Evolutionary conservation across 2,888 invertebrate species (phyloP).

Genomic region (Chrysomela aeneicollis): DNA sequence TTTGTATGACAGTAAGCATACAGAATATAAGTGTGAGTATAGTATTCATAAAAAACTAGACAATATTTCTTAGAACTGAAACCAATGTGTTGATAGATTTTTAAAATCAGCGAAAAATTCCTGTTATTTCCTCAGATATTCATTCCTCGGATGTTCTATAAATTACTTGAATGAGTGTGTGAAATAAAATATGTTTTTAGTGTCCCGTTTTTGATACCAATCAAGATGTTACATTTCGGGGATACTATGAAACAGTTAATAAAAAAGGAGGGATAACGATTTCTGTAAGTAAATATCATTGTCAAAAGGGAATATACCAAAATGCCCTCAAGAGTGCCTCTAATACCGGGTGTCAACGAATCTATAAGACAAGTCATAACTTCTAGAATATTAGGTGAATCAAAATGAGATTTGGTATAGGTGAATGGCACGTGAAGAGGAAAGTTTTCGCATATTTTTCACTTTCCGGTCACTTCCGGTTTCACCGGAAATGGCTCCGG

Average conservation of each 20-base stretch:
- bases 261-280: conserved; percentile 80
- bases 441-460: too few species aligned
- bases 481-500: too few species aligned
- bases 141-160: not conserved
- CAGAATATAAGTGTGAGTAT: conserved; percentile 75
- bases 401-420: too few species aligned
- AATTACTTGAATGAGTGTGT: too few species aligned
- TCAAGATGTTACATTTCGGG: conserved; percentile 78
- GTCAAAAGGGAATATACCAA: not conserved
- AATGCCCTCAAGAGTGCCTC: too few species aligned
- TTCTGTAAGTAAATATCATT: conserved; percentile 65
- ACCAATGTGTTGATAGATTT: too few species aligned
- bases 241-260: conserved; percentile 81
- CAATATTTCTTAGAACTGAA: not conserved
- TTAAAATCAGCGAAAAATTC: too few species aligned
- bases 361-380: too few species aligned
- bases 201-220: conserved; percentile 88
- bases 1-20: conserved; percentile 81
- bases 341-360: too few species aligned
- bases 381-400: too few species aligned
- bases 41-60: not conserved
- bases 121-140: not conserved
- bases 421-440: too few species aligned
- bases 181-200: conserved; percentile 64
- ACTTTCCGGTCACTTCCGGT: too few species aligned